Evolutionary conservation across 2,113 vertebrate genomes (phyloP).

Genomic region (Chelonoidis abingdonii): DNA sequence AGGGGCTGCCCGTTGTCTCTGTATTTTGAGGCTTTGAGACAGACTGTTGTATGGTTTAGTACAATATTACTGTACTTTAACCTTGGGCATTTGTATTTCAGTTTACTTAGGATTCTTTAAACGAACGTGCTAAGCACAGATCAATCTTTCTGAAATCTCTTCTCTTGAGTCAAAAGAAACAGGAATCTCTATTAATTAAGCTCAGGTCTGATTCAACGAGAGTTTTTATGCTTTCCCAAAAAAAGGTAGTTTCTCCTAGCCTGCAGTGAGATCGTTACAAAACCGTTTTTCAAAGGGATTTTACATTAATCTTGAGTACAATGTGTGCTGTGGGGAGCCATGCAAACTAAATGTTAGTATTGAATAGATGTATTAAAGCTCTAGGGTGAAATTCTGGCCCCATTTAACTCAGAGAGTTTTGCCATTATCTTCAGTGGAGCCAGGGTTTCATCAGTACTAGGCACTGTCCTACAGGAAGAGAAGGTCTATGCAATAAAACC

Average conservation of each 20-base stretch:
- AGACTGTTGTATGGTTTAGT: neutral
- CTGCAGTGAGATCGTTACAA: neutral
- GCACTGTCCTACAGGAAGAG: neutral
- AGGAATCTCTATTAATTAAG: neutral
- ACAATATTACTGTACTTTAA: neutral
- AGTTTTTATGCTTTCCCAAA: neutral
- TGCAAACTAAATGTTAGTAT: neutral
- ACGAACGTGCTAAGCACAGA: neutral
- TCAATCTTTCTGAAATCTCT: neutral
- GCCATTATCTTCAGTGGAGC: neutral
- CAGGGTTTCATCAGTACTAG: neutral
- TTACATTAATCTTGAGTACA: neutral
- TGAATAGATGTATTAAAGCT: neutral
- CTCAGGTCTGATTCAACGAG: rapidly evolving
- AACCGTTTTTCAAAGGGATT: neutral
- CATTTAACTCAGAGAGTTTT: neutral
- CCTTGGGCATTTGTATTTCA: neutral
- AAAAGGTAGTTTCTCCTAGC: neutral
- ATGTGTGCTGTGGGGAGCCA: neutral
- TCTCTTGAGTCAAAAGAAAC: neutral
- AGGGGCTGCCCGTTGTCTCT: neutral
- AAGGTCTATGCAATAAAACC: neutral
- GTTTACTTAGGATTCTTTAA: neutral
- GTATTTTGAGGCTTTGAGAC: neutral
- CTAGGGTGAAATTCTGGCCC: neutral